phyloP scores from a whole-genome alignment of 2,797 vertebrate species.

The Gallinago solitaria region DNA sequence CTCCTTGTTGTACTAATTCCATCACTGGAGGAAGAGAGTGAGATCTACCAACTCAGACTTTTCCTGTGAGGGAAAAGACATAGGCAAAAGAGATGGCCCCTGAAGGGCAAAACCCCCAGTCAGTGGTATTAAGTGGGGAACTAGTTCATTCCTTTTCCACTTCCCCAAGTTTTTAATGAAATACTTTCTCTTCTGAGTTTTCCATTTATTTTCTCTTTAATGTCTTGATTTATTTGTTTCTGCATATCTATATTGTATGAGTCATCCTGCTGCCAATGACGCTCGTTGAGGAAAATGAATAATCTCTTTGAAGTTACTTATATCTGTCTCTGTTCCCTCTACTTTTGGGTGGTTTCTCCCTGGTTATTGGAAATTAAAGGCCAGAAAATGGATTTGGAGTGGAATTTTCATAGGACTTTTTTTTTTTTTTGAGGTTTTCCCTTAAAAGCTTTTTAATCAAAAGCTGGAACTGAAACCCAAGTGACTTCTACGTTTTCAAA shows the following conservation, averaged over 20 bases:
- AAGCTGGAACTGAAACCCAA: conserved; percentile 17
- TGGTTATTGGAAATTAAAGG: conserved; percentile 21
- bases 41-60: background rate
- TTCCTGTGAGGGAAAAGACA: background rate
- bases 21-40: background rate
- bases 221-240: conserved; percentile 11
- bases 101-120: background rate
- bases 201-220: conserved; percentile 17
- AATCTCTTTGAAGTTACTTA: conserved; percentile 11
- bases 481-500: background rate
- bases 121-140: background rate
- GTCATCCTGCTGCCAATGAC: background rate
- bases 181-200: conserved; percentile 1
- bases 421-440: background rate
- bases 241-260: conserved; percentile 32
- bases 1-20: background rate
- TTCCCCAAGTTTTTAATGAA: background rate
- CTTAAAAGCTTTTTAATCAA: conserved; percentile 56
- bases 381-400: background rate
- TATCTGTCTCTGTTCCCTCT: background rate
- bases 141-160: background rate
- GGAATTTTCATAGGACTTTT: conserved; percentile 13
- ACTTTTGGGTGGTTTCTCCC: background rate
- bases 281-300: conserved; percentile 11
- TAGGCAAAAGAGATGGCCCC: background rate